phyloP scores from a whole-genome alignment of 2,888 invertebrate species.

The Phalera bucephala region DNA sequence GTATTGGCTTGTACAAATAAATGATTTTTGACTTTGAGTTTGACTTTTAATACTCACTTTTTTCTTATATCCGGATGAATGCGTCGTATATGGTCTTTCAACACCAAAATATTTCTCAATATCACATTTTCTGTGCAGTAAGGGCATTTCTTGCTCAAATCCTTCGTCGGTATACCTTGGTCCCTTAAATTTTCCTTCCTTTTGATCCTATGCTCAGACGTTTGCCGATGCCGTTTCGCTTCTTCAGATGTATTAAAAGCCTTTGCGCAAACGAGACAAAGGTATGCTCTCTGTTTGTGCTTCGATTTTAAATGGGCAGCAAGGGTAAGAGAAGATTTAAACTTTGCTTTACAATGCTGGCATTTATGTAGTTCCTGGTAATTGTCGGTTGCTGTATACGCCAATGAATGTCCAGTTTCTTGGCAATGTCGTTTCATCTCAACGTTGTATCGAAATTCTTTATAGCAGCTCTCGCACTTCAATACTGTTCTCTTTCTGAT shows the following conservation, averaged over 20 bases:
- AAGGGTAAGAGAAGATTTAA: constrained; percentile 84
- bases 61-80: constrained; percentile 85
- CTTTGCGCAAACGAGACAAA: constrained; percentile 87
- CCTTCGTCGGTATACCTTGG: constrained; percentile 58
- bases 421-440: constrained; percentile 86
- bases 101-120: constrained; percentile 77
- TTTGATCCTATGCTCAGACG: constrained; percentile 85
- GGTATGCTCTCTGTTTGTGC: constrained; percentile 84
- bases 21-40: too few species aligned
- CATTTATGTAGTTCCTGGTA: constrained; percentile 87
- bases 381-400: constrained; percentile 83
- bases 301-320: constrained; percentile 86
- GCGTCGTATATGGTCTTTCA: constrained; percentile 84
- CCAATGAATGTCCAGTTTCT: constrained; percentile 72
- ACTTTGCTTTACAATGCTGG: constrained; percentile 80
- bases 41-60: constrained; percentile 68
- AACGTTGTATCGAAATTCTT: constrained; percentile 88
- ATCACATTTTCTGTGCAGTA: constrained; percentile 78
- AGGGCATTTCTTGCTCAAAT: constrained; percentile 80
- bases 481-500: constrained; percentile 86
- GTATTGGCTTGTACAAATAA: too few species aligned
- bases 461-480: constrained; percentile 86
- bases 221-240: constrained; percentile 86
- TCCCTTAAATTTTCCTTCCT: constrained; percentile 68
- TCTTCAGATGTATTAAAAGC: constrained; percentile 84